Evolutionary conservation across 2,113 vertebrate genomes (phyloP).

Genomic region (Crotalus helleri): DNA sequence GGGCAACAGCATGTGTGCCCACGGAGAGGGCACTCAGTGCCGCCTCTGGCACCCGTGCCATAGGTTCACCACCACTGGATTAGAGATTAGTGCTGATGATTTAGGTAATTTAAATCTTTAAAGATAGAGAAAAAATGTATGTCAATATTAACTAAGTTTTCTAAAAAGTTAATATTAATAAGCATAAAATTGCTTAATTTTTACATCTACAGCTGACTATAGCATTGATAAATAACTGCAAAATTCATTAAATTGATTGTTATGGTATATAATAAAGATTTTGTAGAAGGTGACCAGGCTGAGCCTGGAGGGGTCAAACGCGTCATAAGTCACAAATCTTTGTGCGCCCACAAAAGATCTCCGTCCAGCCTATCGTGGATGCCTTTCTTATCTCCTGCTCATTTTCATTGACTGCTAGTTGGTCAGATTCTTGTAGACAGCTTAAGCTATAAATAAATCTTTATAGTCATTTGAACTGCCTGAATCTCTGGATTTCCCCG

Average conservation of each 20-base stretch:
- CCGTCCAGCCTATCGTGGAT: not conserved
- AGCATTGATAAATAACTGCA: not conserved
- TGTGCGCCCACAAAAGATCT: not conserved
- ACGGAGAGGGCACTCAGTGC: too few relatives aligned
- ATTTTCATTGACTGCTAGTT: not conserved
- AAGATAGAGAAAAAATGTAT: not conserved
- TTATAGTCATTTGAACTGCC: not conserved
- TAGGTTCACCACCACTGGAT: too few relatives aligned
- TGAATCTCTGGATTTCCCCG: not conserved
- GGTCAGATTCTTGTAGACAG: not conserved
- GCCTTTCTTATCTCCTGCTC: not conserved
- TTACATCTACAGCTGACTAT: not conserved
- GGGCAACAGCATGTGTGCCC: too few relatives aligned
- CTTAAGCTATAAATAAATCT: not conserved
- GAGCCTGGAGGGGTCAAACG: not conserved
- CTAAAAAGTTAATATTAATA: not conserved
- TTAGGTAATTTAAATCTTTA: not conserved
- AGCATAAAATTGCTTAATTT: not conserved
- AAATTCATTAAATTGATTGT: not conserved
- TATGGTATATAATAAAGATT: not conserved
- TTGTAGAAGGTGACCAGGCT: not conserved
- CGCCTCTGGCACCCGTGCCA: too few relatives aligned
- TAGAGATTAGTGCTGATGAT: not conserved
- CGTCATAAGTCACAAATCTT: not conserved
- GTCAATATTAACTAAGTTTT: not conserved